A percentile compares a stretch with the other conserved stretches of the same genome.
Evolutionary conservation across 2,888 invertebrate genomes (phyloP).

Genomic region (Nasonia oneida): DNA sequence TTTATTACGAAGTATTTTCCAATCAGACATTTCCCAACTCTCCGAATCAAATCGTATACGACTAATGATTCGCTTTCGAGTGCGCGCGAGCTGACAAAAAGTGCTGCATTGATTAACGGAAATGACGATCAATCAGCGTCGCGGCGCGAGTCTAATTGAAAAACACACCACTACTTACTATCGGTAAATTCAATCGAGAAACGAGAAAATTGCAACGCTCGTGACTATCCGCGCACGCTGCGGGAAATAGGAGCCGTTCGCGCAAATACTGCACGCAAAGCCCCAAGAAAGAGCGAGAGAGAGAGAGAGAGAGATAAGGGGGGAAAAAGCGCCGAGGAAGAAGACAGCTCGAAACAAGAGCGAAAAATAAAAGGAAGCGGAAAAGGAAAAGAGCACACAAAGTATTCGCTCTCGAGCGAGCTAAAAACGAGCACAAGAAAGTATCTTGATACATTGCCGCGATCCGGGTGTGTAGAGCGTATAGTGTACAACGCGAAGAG

Average conservation of each 20-base stretch:
- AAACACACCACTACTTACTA: conserved; percentile 32
- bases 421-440: conserved; percentile 15
- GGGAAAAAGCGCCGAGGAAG: not conserved
- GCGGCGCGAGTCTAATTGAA: conserved; percentile 44
- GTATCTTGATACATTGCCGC: not conserved
- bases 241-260: conserved; percentile 26
- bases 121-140: conserved; percentile 52
- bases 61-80: conserved; percentile 43
- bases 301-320: not conserved
- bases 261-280: not conserved
- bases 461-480: not conserved
- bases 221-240: not conserved
- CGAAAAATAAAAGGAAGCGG: conserved; percentile 24
- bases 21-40: not conserved
- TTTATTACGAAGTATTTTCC: conserved; percentile 22
- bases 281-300: not conserved
- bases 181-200: conserved; percentile 47
- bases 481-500: not conserved
- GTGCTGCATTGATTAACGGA: conserved; percentile 27
- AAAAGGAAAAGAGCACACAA: conserved; percentile 46
- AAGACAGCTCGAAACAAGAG: conserved; percentile 6
- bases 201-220: conserved; percentile 52
- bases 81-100: not conserved
- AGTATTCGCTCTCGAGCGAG: not conserved
- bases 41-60: conserved; percentile 39